Percentiles rank a stretch among this genome's conserved stretches.
phyloP scores from a whole-genome alignment of 2,888 invertebrate species.

The Oscheius myriophilus region DNA sequence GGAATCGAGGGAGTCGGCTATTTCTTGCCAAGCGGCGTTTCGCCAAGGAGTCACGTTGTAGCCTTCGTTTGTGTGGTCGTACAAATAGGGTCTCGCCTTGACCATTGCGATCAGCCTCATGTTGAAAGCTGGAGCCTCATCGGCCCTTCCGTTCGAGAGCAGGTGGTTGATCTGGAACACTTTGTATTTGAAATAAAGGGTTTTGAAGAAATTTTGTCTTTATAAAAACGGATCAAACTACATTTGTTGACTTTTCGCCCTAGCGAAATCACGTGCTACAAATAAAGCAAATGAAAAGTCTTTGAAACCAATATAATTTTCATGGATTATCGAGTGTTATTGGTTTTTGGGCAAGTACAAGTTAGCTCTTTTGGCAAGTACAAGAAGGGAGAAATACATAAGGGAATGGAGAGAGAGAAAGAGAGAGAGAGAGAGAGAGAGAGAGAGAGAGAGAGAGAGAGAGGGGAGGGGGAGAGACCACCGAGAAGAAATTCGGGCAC shows the following conservation, averaged over 20 bases:
- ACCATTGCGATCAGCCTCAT: conserved; percentile 46
- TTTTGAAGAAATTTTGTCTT: neutral
- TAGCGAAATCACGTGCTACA: neutral
- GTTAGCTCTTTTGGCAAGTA: no score
- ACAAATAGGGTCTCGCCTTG: conserved; percentile 42
- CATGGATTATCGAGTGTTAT: no score
- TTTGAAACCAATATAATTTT: no score
- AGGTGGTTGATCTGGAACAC: conserved; percentile 40
- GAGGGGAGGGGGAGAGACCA: conserved; percentile 13
- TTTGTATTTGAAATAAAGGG: neutral
- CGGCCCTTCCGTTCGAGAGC: conserved; percentile 11
- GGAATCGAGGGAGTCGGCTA: conserved; percentile 38
- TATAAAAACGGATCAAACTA: neutral
- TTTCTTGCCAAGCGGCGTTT: conserved; percentile 48
- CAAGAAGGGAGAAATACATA: no score
- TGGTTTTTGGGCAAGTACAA: no score
- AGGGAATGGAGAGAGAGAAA: conserved; percentile 9
- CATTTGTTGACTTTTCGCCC: no score
- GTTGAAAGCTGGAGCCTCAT: conserved; percentile 49
- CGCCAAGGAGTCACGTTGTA: conserved; percentile 47
- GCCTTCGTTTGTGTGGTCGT: conserved; percentile 48
- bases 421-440: neutral
- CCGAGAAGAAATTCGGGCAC: no score
- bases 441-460: conserved; percentile 18
- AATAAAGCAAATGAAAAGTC: neutral